phyloP scores from a whole-genome alignment of 2,797 vertebrate genomes.

The Squalus acanthias region DNA sequence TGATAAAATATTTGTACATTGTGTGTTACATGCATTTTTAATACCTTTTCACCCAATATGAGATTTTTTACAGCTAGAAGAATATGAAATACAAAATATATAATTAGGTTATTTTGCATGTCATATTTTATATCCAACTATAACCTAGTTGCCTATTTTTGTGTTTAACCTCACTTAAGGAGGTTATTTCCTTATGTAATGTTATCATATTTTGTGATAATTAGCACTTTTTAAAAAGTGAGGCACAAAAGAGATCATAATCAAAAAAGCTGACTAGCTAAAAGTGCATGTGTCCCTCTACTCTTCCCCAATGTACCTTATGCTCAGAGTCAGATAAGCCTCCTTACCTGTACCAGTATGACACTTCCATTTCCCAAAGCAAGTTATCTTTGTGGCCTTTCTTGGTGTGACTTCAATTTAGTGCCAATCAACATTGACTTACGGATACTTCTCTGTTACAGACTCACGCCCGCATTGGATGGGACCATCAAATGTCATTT shows the following conservation, averaged over 20 bases:
- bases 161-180: neutral
- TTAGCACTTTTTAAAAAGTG: neutral
- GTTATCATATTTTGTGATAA: neutral
- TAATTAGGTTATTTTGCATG: neutral
- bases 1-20: neutral
- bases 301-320: neutral
- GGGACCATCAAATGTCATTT: neutral
- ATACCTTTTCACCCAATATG: neutral
- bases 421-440: neutral
- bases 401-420: neutral
- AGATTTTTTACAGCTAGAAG: neutral
- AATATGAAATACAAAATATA: neutral
- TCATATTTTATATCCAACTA: neutral
- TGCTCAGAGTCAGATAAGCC: neutral
- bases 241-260: neutral
- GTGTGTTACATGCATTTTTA: neutral
- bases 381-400: neutral
- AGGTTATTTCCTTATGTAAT: neutral
- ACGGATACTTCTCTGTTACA: neutral
- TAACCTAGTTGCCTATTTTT: neutral
- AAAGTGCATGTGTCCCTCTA: neutral
- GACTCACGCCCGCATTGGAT: neutral
- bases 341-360: neutral
- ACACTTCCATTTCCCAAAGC: neutral
- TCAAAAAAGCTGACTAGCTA: neutral